These are phyloP conservation scores for Heliconius erato DNA, from an alignment of 2,888 invertebrate genomes.

Conservation along the genomic window DNA sequence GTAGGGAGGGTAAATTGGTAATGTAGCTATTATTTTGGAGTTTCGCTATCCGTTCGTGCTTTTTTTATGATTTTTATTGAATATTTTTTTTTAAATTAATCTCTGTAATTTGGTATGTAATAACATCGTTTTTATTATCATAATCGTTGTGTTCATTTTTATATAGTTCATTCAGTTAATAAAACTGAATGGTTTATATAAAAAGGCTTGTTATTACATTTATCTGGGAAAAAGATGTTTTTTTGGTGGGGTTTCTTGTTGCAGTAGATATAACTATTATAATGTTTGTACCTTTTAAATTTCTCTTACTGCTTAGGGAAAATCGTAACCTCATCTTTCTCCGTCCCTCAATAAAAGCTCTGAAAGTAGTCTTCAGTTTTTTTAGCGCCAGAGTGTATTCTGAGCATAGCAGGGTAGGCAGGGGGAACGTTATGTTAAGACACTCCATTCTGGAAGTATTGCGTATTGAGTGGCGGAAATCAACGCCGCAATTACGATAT, in stretches of 20 bases:
- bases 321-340: not conserved
- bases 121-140: constrained; percentile 10
- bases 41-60: constrained; percentile 35
- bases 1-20: constrained; percentile 52
- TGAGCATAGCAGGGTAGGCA: too few relatives aligned
- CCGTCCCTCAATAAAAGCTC: not conserved
- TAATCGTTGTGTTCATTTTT: constrained; percentile 1
- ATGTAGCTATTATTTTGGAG: constrained; percentile 44
- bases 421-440: too few relatives aligned
- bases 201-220: not conserved
- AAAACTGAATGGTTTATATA: too few relatives aligned
- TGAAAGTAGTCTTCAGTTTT: not conserved
- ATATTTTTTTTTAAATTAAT: constrained; percentile 21
- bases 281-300: not conserved
- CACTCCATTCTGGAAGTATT: not conserved
- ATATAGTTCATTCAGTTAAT: not conserved
- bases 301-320: not conserved
- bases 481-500: not conserved
- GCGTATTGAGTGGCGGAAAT: too few relatives aligned
- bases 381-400: too few relatives aligned
- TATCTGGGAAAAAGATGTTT: not conserved
- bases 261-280: not conserved
- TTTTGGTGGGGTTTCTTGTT: not conserved
- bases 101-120: constrained; percentile 26
- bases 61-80: constrained; percentile 31